phyloP scores from a whole-genome alignment of 2,797 vertebrate species.

The Platyrinchus mystaceus region DNA sequence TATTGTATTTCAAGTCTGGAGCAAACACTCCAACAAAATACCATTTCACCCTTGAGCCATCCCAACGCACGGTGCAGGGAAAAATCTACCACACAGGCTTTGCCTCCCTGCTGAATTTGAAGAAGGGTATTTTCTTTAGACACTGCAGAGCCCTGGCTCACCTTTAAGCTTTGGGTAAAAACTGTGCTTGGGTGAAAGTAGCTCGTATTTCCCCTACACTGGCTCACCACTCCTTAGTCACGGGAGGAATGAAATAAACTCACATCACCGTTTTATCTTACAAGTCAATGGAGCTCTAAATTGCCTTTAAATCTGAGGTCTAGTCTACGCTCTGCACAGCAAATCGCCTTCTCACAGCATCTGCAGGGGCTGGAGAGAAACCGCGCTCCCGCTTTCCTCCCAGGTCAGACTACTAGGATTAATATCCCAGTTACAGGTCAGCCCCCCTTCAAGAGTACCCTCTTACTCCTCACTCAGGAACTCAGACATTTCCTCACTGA shows the following conservation, averaged over 20 bases:
- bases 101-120: neutral
- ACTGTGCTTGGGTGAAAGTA: neutral
- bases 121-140: neutral
- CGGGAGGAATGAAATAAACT: slow-evolving; percentile 35
- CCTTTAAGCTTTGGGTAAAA: neutral
- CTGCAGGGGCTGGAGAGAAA: neutral
- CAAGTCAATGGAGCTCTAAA: slow-evolving; percentile 66
- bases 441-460: neutral
- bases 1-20: neutral
- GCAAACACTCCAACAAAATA: neutral
- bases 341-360: neutral
- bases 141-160: neutral
- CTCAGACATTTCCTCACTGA: neutral
- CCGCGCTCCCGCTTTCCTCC: neutral
- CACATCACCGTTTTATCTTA: slow-evolving; percentile 35
- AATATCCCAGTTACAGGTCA: neutral
- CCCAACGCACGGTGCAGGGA: neutral
- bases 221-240: neutral
- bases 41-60: neutral
- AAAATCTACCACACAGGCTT: neutral
- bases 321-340: neutral
- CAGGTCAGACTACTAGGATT: neutral
- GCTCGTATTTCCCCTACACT: neutral
- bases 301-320: slow-evolving; percentile 50
- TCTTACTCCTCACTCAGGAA: neutral